These are phyloP conservation scores for Tinea trinotella DNA, from an alignment of 2,888 invertebrate species.

Conservation along the genomic window DNA sequence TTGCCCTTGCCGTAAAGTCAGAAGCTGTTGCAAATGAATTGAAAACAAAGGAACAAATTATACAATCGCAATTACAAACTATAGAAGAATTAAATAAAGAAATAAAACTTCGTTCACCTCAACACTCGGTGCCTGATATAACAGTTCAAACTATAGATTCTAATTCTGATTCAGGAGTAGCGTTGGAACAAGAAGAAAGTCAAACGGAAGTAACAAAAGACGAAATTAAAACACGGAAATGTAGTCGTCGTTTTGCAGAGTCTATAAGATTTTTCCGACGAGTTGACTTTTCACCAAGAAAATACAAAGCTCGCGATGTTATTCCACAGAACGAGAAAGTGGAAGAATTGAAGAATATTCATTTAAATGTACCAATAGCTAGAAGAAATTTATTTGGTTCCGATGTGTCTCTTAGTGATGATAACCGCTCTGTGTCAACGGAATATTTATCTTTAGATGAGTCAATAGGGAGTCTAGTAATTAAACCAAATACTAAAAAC, in stretches of 20 bases:
- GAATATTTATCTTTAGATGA: constrained; percentile 47
- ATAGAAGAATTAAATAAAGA: constrained; percentile 52
- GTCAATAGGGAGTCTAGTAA: constrained; percentile 39
- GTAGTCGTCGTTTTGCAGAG: constrained; percentile 57
- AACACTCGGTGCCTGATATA: constrained; percentile 46
- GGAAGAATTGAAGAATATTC: constrained; percentile 54
- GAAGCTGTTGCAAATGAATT: constrained; percentile 54
- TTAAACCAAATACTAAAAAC: constrained; percentile 49
- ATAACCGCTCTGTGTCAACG: constrained; percentile 39
- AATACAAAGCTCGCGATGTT: constrained; percentile 53
- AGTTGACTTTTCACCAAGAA: constrained; percentile 65
- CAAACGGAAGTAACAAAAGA: constrained; percentile 31
- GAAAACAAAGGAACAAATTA: constrained; percentile 54
- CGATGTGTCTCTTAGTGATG: constrained; percentile 52
- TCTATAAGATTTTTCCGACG: constrained; percentile 60
- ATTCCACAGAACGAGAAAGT: constrained; percentile 34
- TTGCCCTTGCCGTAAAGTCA: constrained; percentile 52
- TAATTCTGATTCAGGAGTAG: constrained; percentile 63
- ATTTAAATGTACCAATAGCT: constrained; percentile 41
- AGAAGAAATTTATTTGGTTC: constrained; percentile 43
- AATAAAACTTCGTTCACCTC: constrained; percentile 32
- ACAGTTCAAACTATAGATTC: constrained; percentile 44
- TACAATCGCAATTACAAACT: constrained; percentile 45
- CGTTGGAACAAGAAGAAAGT: constrained; percentile 53
- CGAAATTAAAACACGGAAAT: constrained; percentile 39